Evolutionary conservation across 2,888 invertebrate genomes (phyloP).

Genomic region (Ormyrus labotus): DNA sequence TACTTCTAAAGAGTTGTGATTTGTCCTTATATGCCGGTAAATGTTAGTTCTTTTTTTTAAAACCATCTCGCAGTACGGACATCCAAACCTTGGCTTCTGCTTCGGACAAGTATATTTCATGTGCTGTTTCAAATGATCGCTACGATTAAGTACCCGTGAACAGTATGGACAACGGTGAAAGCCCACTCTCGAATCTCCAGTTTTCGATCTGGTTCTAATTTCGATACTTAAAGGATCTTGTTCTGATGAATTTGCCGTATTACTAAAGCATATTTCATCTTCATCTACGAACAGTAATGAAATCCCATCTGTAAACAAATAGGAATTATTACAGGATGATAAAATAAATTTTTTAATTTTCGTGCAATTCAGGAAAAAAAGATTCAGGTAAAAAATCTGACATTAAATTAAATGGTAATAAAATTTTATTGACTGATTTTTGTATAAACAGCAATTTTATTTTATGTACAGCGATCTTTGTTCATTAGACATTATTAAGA

Average conservation of each 20-base stretch:
- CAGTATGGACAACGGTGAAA: conserved; percentile 23
- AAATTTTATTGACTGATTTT: too few relatives aligned
- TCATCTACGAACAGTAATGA: not conserved
- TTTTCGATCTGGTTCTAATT: too few relatives aligned
- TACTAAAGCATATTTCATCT: not conserved
- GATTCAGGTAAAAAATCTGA: too few relatives aligned
- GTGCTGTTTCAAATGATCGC: conserved; percentile 25
- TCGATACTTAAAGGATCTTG: not conserved
- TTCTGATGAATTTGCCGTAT: not conserved
- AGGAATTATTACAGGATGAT: not conserved
- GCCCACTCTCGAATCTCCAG: too few relatives aligned
- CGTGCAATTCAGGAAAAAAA: too few relatives aligned
- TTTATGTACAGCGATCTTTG: too few relatives aligned
- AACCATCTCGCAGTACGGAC: conserved; percentile 17
- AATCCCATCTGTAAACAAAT: conserved; percentile 28
- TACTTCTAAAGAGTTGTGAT: not conserved
- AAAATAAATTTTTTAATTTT: too few relatives aligned
- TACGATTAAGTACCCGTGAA: conserved; percentile 13
- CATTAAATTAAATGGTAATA: too few relatives aligned
- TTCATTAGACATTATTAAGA: too few relatives aligned
- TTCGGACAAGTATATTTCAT: conserved; percentile 16
- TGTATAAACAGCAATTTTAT: too few relatives aligned
- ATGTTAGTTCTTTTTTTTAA: conserved; percentile 11
- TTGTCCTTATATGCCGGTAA: conserved; percentile 28
- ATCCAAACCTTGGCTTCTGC: conserved; percentile 23